These are phyloP conservation scores for Argyrosomus regius DNA, from an alignment of 2,797 vertebrate species.

Conservation along the genomic window DNA sequence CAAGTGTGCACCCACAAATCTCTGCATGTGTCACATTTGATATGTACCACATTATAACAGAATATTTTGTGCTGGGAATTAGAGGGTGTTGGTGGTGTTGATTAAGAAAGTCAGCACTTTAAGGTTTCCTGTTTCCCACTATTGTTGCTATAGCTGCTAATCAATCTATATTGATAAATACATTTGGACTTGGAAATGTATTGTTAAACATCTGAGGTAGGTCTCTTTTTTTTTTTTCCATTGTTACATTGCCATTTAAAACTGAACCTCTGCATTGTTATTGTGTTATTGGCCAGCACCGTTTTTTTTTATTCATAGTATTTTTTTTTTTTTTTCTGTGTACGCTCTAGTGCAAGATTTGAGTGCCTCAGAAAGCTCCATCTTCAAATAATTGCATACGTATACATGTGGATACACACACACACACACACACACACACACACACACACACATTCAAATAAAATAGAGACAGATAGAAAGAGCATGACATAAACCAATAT, in stretches of 20 bases:
- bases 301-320: neutral
- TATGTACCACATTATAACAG: neutral
- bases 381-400: conserved; percentile 23
- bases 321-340: neutral
- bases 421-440: neutral
- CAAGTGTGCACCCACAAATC: neutral
- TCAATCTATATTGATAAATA: neutral
- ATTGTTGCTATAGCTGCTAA: neutral
- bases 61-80: neutral
- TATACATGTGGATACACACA: neutral
- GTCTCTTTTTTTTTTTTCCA: neutral
- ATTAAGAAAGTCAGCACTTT: neutral
- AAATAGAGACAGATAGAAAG: conserved; percentile 40
- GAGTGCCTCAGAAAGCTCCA: neutral
- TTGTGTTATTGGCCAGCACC: neutral
- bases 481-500: conserved; percentile 61
- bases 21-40: neutral
- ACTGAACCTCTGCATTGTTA: neutral
- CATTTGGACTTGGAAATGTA: neutral
- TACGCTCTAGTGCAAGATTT: neutral
- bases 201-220: neutral
- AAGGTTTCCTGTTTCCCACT: conserved; percentile 3
- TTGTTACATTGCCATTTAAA: neutral
- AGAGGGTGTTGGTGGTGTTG: conserved; percentile 2
- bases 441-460: conserved; percentile 31